A percentile compares a stretch with the other conserved stretches of the same genome.
phyloP scores from a whole-genome alignment of 1,140 invertebrate species.

The Bombus vancouverensis region DNA sequence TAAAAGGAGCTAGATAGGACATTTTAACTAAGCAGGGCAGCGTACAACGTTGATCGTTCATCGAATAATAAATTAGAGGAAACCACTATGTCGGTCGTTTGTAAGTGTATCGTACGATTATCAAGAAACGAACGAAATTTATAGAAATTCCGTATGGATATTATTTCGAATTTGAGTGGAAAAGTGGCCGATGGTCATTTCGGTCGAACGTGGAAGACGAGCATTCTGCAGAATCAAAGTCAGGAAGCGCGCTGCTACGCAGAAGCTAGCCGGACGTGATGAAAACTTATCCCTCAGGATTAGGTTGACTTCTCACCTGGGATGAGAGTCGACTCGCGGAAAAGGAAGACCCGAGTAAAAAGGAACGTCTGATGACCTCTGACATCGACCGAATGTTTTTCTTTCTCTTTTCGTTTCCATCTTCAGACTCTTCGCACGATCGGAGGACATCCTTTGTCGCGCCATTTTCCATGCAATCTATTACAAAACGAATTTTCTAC shows the following conservation, averaged over 20 bases:
- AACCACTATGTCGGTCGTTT: too few species aligned
- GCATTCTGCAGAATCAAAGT: slow-evolving; percentile 62
- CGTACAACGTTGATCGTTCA: too few species aligned
- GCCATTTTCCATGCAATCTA: background rate
- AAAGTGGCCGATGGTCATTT: slow-evolving; percentile 38
- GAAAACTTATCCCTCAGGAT: slow-evolving; percentile 60
- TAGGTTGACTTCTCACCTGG: slow-evolving; percentile 59
- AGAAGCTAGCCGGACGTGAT: slow-evolving; percentile 58
- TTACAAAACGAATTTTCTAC: background rate
- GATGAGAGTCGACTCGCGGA: slow-evolving; percentile 45
- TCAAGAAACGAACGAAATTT: too few species aligned
- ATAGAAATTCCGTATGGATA: background rate
- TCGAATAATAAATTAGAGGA: too few species aligned
- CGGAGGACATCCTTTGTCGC: background rate
- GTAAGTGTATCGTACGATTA: too few species aligned
- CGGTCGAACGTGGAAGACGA: slow-evolving; percentile 52
- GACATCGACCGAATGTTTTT: slow-evolving; percentile 6
- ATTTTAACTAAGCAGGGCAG: too few species aligned
- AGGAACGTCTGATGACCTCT: slow-evolving; percentile 34
- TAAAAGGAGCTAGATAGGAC: too few species aligned
- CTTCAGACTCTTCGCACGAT: background rate
- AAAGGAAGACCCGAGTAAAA: slow-evolving; percentile 38
- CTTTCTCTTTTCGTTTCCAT: background rate
- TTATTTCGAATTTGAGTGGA: slow-evolving; percentile 11
- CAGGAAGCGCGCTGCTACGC: slow-evolving; percentile 57